These are phyloP conservation scores for Indicator indicator DNA, from an alignment of 2,113 vertebrate species.

Conservation along the genomic window DNA sequence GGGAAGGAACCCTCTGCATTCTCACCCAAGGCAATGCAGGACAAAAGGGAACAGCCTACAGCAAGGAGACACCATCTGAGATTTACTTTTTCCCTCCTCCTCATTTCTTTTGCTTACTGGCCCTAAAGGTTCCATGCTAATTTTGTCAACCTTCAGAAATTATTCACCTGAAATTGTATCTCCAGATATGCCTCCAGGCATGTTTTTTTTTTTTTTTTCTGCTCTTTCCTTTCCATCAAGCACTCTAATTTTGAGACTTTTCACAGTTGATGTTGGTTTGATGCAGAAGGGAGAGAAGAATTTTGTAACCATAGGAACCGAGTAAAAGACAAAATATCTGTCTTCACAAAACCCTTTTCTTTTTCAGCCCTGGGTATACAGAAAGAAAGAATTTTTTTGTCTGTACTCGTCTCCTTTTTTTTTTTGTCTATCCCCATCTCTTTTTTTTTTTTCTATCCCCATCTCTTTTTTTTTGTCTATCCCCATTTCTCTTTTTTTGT, in stretches of 20 bases:
- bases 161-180: background rate
- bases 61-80: background rate
- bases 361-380: background rate
- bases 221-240: background rate
- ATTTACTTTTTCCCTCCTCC: background rate
- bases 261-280: background rate
- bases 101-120: background rate
- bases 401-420: background rate
- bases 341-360: background rate
- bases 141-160: background rate
- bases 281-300: background rate
- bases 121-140: background rate
- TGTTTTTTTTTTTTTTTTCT: background rate
- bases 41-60: background rate
- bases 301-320: slow-evolving; percentile 26
- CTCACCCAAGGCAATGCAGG: background rate
- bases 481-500: too few relatives aligned
- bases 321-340: slow-evolving; percentile 31
- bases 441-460: background rate
- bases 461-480: too few relatives aligned
- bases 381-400: background rate
- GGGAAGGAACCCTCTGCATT: background rate
- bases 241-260: slow-evolving; percentile 14
- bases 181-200: background rate
- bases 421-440: too few relatives aligned